Base-by-base conservation (phyloP, 2,797 vertebrate species). In the Labroides dimidiatus region DNA sequence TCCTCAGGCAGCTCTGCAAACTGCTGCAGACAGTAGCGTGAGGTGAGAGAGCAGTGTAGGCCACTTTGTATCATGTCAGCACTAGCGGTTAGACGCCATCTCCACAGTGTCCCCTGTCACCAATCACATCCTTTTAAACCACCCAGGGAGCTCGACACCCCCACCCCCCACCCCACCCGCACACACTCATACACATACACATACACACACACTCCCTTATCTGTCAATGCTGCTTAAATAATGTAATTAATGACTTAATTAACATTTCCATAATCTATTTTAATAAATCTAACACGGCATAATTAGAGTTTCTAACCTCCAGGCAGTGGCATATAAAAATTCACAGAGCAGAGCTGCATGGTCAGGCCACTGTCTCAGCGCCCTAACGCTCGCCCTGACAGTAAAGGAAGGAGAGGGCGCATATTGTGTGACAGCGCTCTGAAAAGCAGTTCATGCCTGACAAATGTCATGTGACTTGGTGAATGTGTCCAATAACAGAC, bases 231-330 rank as follows among this genome's bases (percentile, higher is more conserved):
- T 91, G 93, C 93, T 94, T 94, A 95, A 94, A 94, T 95, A 94
- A 95, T 95, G 94, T 95, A 93, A 93, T 95, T 95, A 95, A 95
- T 95, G 93, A 94, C 93, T 94, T 95, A 93, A 95, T 95, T 95
- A 95, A 94, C 94, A 95, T 94, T 95, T 95, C 89, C 92, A 92
- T 95, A 94, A 95, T 95, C 94, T 95, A 94, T 95, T 95, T 94
- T 94, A 94, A 95, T 95, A 94, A 94, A 95, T 95, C 93, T 94
- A 92, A 94, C 89, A 82, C 90, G 82, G 92, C 92, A 91, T 94
- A 94, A 95, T 94, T 93, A 94, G 93, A 92, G 89, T 90, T 91
- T 93, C 85, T 82, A 92, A 91, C 91, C 94, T 94, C 91, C 87
- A 80, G 94, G 94, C 93, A 70, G 81, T 89, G 91, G 89, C 89